These are phyloP conservation scores for Saguinus imperator DNA, from an alignment of 2,113 vertebrate genomes.

Conservation along the genomic window DNA sequence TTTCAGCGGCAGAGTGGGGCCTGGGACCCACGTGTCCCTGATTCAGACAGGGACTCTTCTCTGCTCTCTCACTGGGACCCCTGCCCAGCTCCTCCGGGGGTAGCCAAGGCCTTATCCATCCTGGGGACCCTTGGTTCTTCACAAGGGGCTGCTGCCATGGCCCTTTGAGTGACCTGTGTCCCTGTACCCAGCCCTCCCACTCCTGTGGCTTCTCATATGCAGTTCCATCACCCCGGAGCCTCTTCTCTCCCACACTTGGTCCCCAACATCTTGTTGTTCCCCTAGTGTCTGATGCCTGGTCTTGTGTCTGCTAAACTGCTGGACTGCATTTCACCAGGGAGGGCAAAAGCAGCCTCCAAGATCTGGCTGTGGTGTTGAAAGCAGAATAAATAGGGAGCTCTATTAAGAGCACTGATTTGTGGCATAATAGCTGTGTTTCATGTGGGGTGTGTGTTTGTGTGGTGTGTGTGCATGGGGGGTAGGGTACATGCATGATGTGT, in stretches of 20 bases:
- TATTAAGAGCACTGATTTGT: neutral
- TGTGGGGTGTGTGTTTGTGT: neutral
- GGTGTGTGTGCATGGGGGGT: neutral
- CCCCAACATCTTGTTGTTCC: neutral
- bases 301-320: neutral
- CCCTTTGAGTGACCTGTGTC: neutral
- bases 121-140: neutral
- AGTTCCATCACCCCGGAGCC: neutral
- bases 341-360: neutral
- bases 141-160: too few species aligned
- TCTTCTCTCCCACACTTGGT: neutral
- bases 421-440: neutral
- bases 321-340: neutral
- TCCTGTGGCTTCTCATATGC: neutral
- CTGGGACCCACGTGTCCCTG: neutral
- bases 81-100: neutral
- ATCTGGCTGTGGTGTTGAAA: neutral
- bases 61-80: neutral
- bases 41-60: neutral
- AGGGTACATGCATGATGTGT: too few species aligned
- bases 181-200: neutral
- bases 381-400: too few species aligned
- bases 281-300: neutral
- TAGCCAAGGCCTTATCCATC: neutral
- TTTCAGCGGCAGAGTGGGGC: neutral